A percentile compares a stretch with the other conserved stretches of the same genome.
Conservation (phyloP, 2,888 invertebrate species). For the Rotaria magnacalcarata region DNA sequence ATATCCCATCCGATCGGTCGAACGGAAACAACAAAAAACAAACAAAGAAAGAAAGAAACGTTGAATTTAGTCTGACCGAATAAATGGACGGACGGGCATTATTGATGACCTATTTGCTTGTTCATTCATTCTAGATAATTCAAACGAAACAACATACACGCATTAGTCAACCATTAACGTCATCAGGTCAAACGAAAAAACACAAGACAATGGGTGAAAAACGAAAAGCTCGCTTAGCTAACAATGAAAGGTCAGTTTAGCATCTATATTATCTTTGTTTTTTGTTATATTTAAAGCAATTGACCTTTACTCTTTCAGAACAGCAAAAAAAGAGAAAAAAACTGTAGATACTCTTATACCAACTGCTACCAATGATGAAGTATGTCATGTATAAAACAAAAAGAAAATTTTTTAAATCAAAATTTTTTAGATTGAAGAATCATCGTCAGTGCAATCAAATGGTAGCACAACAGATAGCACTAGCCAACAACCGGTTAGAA, state of each 20-base stretch:
- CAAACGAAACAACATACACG: neutral
- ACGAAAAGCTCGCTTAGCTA: neutral
- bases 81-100: neutral
- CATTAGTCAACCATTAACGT: neutral
- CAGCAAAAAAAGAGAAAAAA: neutral
- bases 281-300: neutral
- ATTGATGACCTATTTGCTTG: neutral
- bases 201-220: neutral
- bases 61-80: conserved; percentile 7
- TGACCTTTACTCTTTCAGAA: neutral
- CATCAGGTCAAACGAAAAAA: neutral
- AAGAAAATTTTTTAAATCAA: neutral
- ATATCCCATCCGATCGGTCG: neutral
- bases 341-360: neutral
- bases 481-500: neutral
- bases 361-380: neutral
- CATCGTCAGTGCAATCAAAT: neutral
- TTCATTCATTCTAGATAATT: neutral
- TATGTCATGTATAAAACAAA: neutral
- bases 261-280: too few species aligned
- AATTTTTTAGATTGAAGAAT: neutral
- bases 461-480: neutral
- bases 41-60: neutral
- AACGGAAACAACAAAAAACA: neutral
- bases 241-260: neutral